These are phyloP conservation scores for Brienomyrus longianalis DNA, from an alignment of 2,113 vertebrate species.

Conservation along the genomic window DNA sequence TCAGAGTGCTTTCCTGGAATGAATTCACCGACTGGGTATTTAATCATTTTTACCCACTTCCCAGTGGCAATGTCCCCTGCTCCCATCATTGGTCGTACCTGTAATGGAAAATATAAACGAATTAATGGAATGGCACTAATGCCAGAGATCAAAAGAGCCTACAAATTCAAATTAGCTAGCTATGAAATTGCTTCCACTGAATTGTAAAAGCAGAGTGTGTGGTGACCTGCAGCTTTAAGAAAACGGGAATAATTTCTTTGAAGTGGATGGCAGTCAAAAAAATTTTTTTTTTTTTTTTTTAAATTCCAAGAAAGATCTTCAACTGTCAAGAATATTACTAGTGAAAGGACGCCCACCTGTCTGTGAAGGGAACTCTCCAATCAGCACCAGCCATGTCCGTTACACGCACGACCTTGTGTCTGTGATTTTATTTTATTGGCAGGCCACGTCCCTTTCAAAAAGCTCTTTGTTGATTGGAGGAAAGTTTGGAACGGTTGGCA, in stretches of 20 bases:
- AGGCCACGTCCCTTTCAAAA: not conserved
- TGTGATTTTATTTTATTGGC: not conserved
- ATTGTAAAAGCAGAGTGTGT: slow-evolving; percentile 31
- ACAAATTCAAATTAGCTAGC: slow-evolving; percentile 45
- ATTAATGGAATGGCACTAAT: slow-evolving; percentile 49
- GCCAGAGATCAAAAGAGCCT: slow-evolving; percentile 47
- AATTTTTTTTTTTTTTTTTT: not conserved
- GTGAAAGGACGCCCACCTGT: not conserved
- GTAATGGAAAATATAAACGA: slow-evolving; percentile 49
- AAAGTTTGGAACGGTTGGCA: not conserved
- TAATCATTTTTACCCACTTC: slow-evolving; percentile 29
- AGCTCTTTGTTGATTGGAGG: not conserved
- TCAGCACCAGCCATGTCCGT: not conserved
- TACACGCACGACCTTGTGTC: not conserved
- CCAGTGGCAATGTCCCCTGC: slow-evolving; percentile 21
- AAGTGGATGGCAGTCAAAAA: slow-evolving; percentile 1
- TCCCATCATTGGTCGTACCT: slow-evolving; percentile 30
- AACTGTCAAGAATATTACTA: not conserved
- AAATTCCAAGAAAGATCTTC: not conserved
- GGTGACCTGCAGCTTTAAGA: slow-evolving; percentile 32
- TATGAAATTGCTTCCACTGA: slow-evolving; percentile 42
- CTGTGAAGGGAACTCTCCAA: not conserved
- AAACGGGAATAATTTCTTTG: slow-evolving; percentile 31
- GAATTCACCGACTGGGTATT: not conserved
- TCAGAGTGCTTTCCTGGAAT: slow-evolving; percentile 17